Evolutionary conservation across 2,888 invertebrate species (phyloP).

Genomic region (Rhogogaster chlorosoma): DNA sequence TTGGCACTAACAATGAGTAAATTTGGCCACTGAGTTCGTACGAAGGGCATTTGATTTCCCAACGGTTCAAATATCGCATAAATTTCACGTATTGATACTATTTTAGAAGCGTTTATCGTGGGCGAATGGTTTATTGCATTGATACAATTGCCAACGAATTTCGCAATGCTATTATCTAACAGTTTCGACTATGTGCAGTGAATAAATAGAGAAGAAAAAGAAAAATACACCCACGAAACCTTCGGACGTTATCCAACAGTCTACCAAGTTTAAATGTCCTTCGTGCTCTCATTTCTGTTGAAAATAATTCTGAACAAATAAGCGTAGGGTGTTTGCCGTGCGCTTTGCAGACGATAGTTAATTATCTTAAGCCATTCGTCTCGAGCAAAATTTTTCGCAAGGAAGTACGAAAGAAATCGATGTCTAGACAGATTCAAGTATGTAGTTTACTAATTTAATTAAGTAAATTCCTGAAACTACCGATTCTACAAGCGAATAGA

Average conservation of each 20-base stretch:
- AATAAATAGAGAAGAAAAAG: background rate
- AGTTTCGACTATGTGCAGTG: background rate
- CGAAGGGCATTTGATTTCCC: conserved; percentile 7
- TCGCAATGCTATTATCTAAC: conserved; percentile 17
- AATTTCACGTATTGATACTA: background rate
- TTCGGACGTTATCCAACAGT: background rate
- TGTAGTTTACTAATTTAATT: background rate
- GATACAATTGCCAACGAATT: background rate
- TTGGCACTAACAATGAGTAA: background rate
- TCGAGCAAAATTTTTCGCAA: background rate
- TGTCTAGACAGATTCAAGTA: conserved; percentile 5
- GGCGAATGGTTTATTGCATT: conserved; percentile 17
- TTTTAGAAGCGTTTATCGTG: background rate
- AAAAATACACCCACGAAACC: background rate
- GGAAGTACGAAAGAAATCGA: background rate
- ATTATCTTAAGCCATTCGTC: background rate
- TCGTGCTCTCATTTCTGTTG: background rate
- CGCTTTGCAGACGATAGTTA: background rate
- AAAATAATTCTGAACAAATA: conserved; percentile 6
- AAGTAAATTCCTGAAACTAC: background rate
- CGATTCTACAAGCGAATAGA: background rate
- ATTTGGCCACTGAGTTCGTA: background rate
- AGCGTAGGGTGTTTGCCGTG: background rate
- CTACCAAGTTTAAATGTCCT: background rate
- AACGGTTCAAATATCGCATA: background rate